These are phyloP conservation scores for Lutjanus argentimaculatus DNA, from an alignment of 2,797 vertebrate genomes.

Conservation along the genomic window DNA sequence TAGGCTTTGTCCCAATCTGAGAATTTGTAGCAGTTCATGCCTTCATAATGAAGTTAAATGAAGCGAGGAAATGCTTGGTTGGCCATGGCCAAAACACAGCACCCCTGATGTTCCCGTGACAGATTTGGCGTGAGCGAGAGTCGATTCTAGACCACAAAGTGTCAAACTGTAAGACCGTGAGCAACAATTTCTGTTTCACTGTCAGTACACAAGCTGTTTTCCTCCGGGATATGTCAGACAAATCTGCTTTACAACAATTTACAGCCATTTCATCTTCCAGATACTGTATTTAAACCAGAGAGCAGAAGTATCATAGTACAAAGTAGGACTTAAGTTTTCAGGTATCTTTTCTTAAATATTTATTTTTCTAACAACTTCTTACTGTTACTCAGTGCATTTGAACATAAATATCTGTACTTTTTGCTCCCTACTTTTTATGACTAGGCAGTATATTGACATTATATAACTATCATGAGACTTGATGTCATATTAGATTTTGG, in stretches of 20 bases:
- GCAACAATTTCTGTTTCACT: slow-evolving; percentile 47
- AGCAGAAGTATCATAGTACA: too few relatives aligned
- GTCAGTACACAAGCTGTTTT: slow-evolving; percentile 20
- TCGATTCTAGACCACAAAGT: slow-evolving; percentile 33
- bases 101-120: slow-evolving; percentile 74
- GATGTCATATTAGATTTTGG: too few relatives aligned
- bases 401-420: too few relatives aligned
- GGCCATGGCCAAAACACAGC: slow-evolving; percentile 74
- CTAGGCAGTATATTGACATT: too few relatives aligned
- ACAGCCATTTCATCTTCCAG: neutral
- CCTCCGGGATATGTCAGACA: neutral
- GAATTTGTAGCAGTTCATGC: slow-evolving; percentile 90
- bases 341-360: too few relatives aligned
- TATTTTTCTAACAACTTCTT: too few relatives aligned
- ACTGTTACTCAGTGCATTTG: too few relatives aligned
- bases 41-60: slow-evolving; percentile 89
- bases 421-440: too few relatives aligned
- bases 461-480: too few relatives aligned
- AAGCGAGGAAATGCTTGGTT: slow-evolving; percentile 86
- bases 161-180: slow-evolving; percentile 45
- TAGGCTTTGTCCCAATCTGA: slow-evolving; percentile 85
- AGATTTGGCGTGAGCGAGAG: slow-evolving; percentile 50
- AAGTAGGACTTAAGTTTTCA: too few relatives aligned
- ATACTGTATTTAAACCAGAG: neutral
- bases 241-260: slow-evolving; percentile 18